These are phyloP conservation scores for Phoeniculus purpureus DNA, from an alignment of 2,797 vertebrate species.

Conservation along the genomic window DNA sequence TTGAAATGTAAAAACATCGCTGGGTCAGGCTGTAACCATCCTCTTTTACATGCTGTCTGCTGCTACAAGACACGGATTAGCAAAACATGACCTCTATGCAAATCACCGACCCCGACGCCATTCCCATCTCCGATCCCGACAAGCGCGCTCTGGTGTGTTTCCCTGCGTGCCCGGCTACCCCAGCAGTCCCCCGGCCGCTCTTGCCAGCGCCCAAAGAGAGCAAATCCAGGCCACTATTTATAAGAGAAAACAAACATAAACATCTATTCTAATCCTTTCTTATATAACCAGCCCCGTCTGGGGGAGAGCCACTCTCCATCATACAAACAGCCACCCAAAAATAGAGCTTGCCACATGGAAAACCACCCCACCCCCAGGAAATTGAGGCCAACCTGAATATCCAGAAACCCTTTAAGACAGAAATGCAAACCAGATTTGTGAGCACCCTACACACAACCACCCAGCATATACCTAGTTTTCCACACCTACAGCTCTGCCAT, in stretches of 20 bases:
- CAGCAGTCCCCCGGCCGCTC: background rate
- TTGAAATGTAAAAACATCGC: slow-evolving; percentile 88
- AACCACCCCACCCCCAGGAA: accelerated
- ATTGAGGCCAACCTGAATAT: background rate
- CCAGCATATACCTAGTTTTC: background rate
- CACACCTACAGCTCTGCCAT: background rate
- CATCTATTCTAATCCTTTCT: accelerated
- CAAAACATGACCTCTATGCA: slow-evolving; percentile 89
- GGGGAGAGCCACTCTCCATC: background rate
- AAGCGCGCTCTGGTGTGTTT: slow-evolving; percentile 74
- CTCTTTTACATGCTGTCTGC: slow-evolving; percentile 85
- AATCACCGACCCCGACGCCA: slow-evolving; percentile 80
- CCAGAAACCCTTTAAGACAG: background rate
- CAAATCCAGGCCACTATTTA: background rate
- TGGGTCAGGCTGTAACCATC: slow-evolving; percentile 87
- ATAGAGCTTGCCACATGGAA: accelerated
- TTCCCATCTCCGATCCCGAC: slow-evolving; percentile 77
- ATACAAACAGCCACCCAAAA: accelerated
- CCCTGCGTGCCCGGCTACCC: background rate
- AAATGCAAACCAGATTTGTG: background rate
- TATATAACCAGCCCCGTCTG: accelerated
- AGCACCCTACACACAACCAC: background rate
- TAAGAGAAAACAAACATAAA: background rate
- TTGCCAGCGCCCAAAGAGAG: background rate
- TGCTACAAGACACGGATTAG: slow-evolving; percentile 87